Evolutionary conservation across 2,888 invertebrate species (phyloP).

Genomic region (Cremastobaeus sp.): DNA sequence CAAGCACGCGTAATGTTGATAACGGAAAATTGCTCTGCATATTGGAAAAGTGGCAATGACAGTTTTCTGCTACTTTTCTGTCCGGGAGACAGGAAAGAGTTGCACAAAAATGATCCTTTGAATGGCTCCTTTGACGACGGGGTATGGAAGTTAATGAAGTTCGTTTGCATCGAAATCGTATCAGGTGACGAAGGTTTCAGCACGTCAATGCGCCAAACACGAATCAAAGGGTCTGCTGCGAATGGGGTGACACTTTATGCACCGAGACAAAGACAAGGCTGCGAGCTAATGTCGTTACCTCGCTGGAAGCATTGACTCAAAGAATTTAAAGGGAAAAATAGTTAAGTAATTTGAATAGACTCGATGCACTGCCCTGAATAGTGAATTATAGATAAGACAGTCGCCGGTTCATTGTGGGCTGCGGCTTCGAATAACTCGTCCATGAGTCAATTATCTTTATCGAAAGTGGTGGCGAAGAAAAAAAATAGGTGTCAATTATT

Average conservation of each 20-base stretch:
- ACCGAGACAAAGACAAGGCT: constrained; percentile 5
- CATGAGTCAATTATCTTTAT: constrained; percentile 28
- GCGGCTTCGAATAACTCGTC: constrained; percentile 27
- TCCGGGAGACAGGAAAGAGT: not conserved
- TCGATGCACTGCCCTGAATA: not conserved
- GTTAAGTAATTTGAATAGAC: constrained; percentile 17
- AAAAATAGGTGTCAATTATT: too few species aligned
- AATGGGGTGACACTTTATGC: not conserved
- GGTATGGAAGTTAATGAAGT: constrained; percentile 22
- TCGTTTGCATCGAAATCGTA: constrained; percentile 16
- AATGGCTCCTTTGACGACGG: constrained; percentile 8
- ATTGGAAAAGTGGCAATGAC: constrained; percentile 10
- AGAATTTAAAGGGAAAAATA: constrained; percentile 11
- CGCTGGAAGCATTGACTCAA: not conserved
- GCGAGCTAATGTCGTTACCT: constrained; percentile 27
- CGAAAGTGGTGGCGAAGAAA: constrained; percentile 15
- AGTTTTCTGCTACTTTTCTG: constrained; percentile 4
- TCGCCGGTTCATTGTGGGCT: constrained; percentile 23
- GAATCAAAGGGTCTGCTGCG: constrained; percentile 11
- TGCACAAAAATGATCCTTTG: constrained; percentile 13
- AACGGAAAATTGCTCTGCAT: constrained; percentile 15
- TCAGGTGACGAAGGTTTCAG: constrained; percentile 20
- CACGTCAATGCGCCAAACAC: constrained; percentile 14
- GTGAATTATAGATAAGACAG: constrained; percentile 30
- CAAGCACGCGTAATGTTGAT: constrained; percentile 29